A percentile compares a stretch with the other conserved stretches of the same genome.
Evolutionary conservation across 1,140 invertebrate species (phyloP).

Genomic region (Araneus ventricosus): DNA sequence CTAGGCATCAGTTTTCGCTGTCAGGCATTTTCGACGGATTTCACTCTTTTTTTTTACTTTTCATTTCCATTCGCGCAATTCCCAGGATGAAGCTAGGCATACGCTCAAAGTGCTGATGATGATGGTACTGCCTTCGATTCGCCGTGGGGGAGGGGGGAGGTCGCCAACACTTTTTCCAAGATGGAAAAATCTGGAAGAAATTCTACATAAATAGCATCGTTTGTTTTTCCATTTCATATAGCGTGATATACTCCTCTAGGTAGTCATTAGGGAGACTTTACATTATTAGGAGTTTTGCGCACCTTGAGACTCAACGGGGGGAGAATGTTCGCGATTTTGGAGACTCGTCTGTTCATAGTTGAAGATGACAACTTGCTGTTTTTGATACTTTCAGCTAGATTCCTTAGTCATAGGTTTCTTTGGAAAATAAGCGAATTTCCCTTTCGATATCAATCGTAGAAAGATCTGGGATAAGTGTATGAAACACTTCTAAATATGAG

Average conservation of each 20-base stretch:
- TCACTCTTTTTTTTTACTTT: slow-evolving; percentile 17
- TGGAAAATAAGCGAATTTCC: no score
- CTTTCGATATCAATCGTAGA: no score
- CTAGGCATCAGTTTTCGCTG: slow-evolving; percentile 73
- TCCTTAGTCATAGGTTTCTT: no score
- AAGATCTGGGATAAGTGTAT: no score
- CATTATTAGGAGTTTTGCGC: slow-evolving; percentile 24
- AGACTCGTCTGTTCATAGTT: no score
- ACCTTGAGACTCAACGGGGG: neutral
- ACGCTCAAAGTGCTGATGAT: slow-evolving; percentile 63
- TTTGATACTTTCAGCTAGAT: no score
- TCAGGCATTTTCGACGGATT: slow-evolving; percentile 53
- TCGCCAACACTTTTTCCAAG: neutral
- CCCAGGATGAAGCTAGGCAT: slow-evolving; percentile 44
- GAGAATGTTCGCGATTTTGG: neutral
- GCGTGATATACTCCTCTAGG: neutral
- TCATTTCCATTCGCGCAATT: slow-evolving; percentile 52
- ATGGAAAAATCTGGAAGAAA: neutral
- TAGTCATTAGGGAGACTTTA: slow-evolving; percentile 13
- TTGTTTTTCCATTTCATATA: slow-evolving; percentile 68
- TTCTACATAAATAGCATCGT: slow-evolving; percentile 50
- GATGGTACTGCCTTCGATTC: slow-evolving; percentile 65
- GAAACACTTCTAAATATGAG: no score
- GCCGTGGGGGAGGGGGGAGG: neutral
- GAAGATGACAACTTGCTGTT: no score